Evolutionary conservation across 2,797 vertebrate species (phyloP).

Genomic region (Adrianichthys oophorus): DNA sequence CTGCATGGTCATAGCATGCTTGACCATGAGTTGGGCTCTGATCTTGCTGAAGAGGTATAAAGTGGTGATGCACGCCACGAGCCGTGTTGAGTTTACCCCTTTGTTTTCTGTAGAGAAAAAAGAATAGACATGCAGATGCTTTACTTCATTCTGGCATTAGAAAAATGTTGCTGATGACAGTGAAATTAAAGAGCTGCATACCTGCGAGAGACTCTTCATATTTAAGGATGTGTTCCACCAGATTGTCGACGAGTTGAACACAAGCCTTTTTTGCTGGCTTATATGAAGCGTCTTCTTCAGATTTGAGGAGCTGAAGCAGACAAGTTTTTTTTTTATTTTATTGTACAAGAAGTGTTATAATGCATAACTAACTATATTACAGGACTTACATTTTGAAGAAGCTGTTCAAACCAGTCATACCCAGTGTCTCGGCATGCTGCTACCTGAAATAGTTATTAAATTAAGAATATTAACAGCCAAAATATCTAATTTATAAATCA

Average conservation of each 20-base stretch:
- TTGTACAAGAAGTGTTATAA: background rate
- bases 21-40: slow-evolving; percentile 96
- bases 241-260: slow-evolving; percentile 96
- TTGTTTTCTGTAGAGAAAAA: slow-evolving; percentile 82
- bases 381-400: slow-evolving; percentile 92
- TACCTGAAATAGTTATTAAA: slow-evolving; percentile 76
- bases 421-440: slow-evolving; percentile 96
- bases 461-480: background rate
- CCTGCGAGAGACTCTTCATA: slow-evolving; percentile 96
- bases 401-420: slow-evolving; percentile 98
- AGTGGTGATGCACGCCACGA: slow-evolving; percentile 96
- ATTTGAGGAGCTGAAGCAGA: slow-evolving; percentile 85
- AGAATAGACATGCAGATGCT: background rate
- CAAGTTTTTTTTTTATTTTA: background rate
- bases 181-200: slow-evolving; percentile 50
- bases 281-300: slow-evolving; percentile 95
- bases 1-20: slow-evolving; percentile 98
- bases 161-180: background rate
- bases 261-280: slow-evolving; percentile 98
- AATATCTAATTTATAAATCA: background rate
- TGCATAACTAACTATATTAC: background rate
- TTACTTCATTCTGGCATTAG: background rate
- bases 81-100: slow-evolving; percentile 90
- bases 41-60: slow-evolving; percentile 99
- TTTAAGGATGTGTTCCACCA: slow-evolving; percentile 97